These are phyloP conservation scores for Mercenaria mercenaria DNA, from an alignment of 1,140 invertebrate species.

Conservation along the genomic window DNA sequence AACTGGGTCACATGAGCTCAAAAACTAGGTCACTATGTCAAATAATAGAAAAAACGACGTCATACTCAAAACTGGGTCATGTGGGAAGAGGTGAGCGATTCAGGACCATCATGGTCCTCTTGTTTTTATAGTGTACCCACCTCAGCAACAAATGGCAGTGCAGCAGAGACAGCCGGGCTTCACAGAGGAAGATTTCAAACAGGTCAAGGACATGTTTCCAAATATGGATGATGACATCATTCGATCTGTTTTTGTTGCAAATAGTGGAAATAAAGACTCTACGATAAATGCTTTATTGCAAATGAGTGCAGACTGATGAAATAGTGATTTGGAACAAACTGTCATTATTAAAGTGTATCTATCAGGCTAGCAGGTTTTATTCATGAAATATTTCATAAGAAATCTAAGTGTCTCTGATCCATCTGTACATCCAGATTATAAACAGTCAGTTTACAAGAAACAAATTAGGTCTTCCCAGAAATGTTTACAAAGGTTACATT, in stretches of 20 bases:
- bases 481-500: too few relatives aligned
- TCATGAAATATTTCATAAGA: not conserved
- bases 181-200: slow-evolving; percentile 92
- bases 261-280: slow-evolving; percentile 95
- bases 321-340: not conserved
- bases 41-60: too few relatives aligned
- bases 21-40: too few relatives aligned
- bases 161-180: slow-evolving; percentile 85
- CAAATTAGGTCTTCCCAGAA: too few relatives aligned
- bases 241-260: slow-evolving; percentile 95
- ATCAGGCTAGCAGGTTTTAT: not conserved
- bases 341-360: not conserved
- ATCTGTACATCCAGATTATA: too few relatives aligned
- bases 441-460: too few relatives aligned
- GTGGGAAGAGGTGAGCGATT: too few relatives aligned
- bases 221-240: slow-evolving; percentile 97
- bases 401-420: too few relatives aligned
- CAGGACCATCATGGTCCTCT: too few relatives aligned
- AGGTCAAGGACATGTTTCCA: slow-evolving; percentile 98
- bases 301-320: slow-evolving; percentile 81
- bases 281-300: slow-evolving; percentile 97
- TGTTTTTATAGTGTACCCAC: slow-evolving; percentile 68
- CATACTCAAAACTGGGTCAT: too few relatives aligned
- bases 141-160: slow-evolving; percentile 59
- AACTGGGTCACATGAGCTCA: too few relatives aligned